Percentiles rank a stretch among this genome's conserved stretches.
Evolutionary conservation across 92 coral and sea anemone genomes (phyloP).

Genomic region (Zoanthus sansibaricus): DNA sequence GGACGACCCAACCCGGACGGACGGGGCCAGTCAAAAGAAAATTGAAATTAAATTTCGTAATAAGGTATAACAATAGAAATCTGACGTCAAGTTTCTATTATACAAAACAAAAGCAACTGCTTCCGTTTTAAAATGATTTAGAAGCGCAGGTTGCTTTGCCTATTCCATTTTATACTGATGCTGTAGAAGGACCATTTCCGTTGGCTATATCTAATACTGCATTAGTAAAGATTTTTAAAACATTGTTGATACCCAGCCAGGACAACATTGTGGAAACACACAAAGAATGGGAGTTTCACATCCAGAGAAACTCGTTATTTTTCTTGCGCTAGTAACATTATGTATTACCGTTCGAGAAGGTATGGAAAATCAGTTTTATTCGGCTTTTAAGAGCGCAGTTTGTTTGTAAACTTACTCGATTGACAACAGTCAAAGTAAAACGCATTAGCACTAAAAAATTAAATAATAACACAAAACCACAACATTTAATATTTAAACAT

Average conservation of each 20-base stretch:
- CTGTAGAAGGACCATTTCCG: constrained; percentile 6
- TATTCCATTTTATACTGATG: neutral
- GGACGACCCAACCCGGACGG: neutral
- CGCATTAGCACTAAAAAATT: neutral
- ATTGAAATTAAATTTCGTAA: neutral
- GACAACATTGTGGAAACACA: neutral
- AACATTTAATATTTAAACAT: neutral
- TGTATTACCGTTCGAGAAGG: constrained; percentile 12
- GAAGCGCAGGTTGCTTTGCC: neutral
- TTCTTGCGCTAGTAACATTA: neutral
- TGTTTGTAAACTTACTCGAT: neutral
- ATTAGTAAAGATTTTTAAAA: neutral
- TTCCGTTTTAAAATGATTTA: constrained; percentile 32
- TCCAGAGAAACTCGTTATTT: neutral
- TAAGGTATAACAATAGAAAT: constrained; percentile 17
- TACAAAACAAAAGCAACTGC: constrained; percentile 16
- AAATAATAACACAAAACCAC: neutral
- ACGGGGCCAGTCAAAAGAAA: neutral
- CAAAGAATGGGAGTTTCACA: neutral
- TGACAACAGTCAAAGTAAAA: neutral
- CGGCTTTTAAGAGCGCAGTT: neutral
- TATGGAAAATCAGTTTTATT: constrained; percentile 30
- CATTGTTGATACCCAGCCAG: neutral
- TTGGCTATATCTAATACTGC: neutral
- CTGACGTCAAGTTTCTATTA: constrained; percentile 32